Evolutionary conservation across 2,888 invertebrate genomes (phyloP), one percentile per base, ranked within the genome.

Genomic region (Sipha maydis): DNA sequence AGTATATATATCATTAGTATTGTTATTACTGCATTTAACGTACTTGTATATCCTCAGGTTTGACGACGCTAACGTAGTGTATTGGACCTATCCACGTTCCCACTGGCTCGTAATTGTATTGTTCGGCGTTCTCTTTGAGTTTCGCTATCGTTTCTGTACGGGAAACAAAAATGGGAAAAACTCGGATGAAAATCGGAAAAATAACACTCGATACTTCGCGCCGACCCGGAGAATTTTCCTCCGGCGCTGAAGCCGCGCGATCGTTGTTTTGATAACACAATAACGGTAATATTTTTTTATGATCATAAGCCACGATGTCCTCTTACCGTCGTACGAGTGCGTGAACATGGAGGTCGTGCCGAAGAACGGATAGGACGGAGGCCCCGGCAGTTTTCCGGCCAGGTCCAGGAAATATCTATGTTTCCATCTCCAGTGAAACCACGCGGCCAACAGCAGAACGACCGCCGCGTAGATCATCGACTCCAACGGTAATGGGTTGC

Each of bases 391-490:
- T 83, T 85, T 89, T 1, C 85, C 71, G 5, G 89, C 89, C n/a
- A 90, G 85, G 31, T 90, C 90, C 71, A 89, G 89, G 78, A 90
- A 83, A n/a, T 89, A 85, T 31, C 90, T 85, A 19, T 90, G 71
- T 71, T 89, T 89, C 90, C 90, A 90, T 90, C 90, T 89, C 79
- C 71, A 89, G 14, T 85, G 71, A 79, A 84, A 83, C 79, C 79
- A 79, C 54, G 41, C n/a, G 21, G 85, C 79, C 48, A 89, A 34
- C 21, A 73, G 11, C 4, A 41, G 38, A 9, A 34, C 25, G n/a
- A 73, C 7, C 19, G 11, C 28, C 91, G 89, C 90, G 91, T 91
- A 90, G 92, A 85, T 38, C 5, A 54, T 54, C n/a, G 54, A 19
- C 38, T 71, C 85, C 9, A 28, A 31, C 9, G 31, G 67, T n/a